Evolutionary conservation across 2,888 invertebrate genomes (phyloP).

Genomic region (Agonum fuliginosum): DNA sequence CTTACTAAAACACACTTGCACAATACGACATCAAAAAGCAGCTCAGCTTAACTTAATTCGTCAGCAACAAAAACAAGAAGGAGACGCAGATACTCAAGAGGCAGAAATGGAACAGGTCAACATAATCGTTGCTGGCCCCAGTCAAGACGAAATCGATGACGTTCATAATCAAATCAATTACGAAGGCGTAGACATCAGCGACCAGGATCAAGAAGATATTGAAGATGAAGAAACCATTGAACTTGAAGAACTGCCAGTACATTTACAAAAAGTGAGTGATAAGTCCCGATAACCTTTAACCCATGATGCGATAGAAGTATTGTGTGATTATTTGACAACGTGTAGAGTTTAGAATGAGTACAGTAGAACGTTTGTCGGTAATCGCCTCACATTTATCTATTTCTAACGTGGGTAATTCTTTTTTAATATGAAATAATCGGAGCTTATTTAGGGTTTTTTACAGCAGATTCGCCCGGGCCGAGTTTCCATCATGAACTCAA

Average conservation of each 20-base stretch:
- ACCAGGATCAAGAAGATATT: constrained; percentile 48
- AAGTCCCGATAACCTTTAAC: constrained; percentile 8
- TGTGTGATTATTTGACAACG: constrained; percentile 7
- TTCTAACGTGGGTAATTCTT: constrained; percentile 60
- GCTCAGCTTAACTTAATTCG: constrained; percentile 69
- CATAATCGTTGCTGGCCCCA: constrained; percentile 57
- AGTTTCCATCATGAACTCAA: constrained; percentile 62
- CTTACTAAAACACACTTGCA: constrained; percentile 77
- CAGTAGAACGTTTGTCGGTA: constrained; percentile 60
- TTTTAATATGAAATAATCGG: neutral
- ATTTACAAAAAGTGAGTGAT: constrained; percentile 65
- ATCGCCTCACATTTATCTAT: constrained; percentile 61
- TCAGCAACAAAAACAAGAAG: constrained; percentile 62
- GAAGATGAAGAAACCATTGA: constrained; percentile 62
- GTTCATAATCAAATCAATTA: constrained; percentile 22
- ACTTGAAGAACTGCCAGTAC: constrained; percentile 64
- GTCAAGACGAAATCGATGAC: constrained; percentile 62
- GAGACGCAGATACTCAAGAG: neutral
- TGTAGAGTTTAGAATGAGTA: constrained; percentile 44
- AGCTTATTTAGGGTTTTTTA: constrained; percentile 41
- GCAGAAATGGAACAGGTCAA: constrained; percentile 54
- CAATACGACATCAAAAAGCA: constrained; percentile 76
- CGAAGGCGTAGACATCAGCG: constrained; percentile 35
- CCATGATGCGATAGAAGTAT: neutral
- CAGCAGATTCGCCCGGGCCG: constrained; percentile 63